Evolutionary conservation across 2,113 vertebrate genomes (phyloP), one percentile per base, ranked within the genome.

Genomic region (Tilapia sparmanii): DNA sequence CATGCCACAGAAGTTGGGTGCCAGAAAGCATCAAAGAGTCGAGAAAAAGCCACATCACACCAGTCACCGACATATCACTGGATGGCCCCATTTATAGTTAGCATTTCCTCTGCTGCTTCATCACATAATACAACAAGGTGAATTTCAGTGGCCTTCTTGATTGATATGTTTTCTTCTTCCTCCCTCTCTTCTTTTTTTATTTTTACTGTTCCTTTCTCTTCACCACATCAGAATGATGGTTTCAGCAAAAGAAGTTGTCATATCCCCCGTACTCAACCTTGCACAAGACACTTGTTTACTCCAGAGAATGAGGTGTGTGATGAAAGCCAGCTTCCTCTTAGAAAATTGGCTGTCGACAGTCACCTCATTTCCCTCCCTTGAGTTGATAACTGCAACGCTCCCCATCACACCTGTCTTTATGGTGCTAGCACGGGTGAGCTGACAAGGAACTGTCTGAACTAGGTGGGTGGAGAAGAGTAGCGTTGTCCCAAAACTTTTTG

Each of bases 261-360:
- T 89, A 92, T 87, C 90, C 90, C 90, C 89, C 83, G 87, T 61
- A 89, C 94, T 93, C 94, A 89, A 92, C 86, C 91, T 88, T 12
- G 83, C 93, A 89, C 89, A 63, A 93, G 93, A 95, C 95, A 95
- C 95, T 96, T 96, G 96, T 96, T 96, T 96, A 96, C 95, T 95
- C 91, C 94, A 24, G 92, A 93, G 91, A 92, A 95, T 95, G 95
- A 95, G 95, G 91, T 93, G 89, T 90, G 91, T 93, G 95, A 97
- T 96, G 96, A 96, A 97, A 96, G 96, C 89, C 54, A 79, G 92
- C 91, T 92, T 96, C 95, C 92, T 95, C 86, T 66, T 92, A 92
- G 93, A 95, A 96, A 97, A 96, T 96, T 96, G 96, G 90, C 95
- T 96, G 95, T 96, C 90, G 86, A 94, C 94, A 94, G 95, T 91